phyloP scores from a whole-genome alignment of 2,888 invertebrate genomes.

The Bugula neritina region DNA sequence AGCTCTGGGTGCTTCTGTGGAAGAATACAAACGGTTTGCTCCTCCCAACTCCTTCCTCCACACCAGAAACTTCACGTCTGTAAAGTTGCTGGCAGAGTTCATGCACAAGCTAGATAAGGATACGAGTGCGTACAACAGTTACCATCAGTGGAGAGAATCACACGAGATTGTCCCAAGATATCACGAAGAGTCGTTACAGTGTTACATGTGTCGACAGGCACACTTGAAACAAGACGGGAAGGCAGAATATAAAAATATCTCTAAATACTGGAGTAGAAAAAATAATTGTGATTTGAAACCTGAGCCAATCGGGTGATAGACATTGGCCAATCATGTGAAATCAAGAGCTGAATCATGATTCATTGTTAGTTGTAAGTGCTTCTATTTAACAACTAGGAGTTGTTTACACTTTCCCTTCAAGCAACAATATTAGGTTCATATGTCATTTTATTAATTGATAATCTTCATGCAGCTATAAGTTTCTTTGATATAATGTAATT shows the following conservation, averaged over 20 bases:
- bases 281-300: not conserved
- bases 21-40: constrained; percentile 14
- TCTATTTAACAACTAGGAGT: too few relatives aligned
- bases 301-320: constrained; percentile 12
- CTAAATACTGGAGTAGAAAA: constrained; percentile 20
- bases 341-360: too few relatives aligned
- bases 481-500: too few relatives aligned
- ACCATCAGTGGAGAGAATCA: constrained; percentile 22
- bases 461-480: too few relatives aligned
- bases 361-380: too few relatives aligned
- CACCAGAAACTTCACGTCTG: constrained; percentile 21
- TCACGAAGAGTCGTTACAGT: not conserved
- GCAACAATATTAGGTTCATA: too few relatives aligned
- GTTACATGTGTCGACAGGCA: constrained; percentile 21
- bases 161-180: not conserved
- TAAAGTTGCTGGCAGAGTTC: not conserved
- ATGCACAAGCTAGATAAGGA: constrained; percentile 18
- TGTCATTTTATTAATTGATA: too few relatives aligned
- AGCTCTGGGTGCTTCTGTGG: not conserved
- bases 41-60: constrained; percentile 25
- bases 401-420: too few relatives aligned
- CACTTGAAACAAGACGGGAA: not conserved
- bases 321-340: too few relatives aligned
- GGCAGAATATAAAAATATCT: not conserved
- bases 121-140: constrained; percentile 6